Evolutionary conservation across 2,113 vertebrate species (phyloP), one percentile per base, ranked within the genome.

Genomic region (Pseudonaja textilis): DNA sequence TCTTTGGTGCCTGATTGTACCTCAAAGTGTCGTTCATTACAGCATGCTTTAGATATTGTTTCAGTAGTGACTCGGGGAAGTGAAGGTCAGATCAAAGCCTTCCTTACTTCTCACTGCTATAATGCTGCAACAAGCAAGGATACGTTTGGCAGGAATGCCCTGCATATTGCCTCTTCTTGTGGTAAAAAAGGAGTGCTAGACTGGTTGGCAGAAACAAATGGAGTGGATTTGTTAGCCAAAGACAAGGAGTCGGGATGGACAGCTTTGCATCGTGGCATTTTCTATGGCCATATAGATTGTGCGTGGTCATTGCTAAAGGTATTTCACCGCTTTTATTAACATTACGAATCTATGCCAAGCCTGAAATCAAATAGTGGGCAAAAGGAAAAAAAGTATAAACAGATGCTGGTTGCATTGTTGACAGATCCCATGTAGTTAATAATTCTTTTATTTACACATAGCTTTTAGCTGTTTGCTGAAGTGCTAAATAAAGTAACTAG

Each of bases 181-280:
- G 99, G 99, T 59, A 99, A 99, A 95, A 99, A 98, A 94, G 96
- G 96, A 29, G 97, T 99, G 34, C 95, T 99, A 25, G 98, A 99
- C 57, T 99, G 99, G 99, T 97, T 99, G 90, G 97, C 98, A 95
- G 98, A 98, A 93, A 97, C 94, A 92, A 99, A 98, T 97, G 98
- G 97, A 90, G 98, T 98, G 59, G 99, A 99, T 96, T 96, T 98
- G 23, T 95, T 97, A 93, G 96, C 97, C 0, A 99, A 99, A 95
- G 99, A 99, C 96, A 98, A 98, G 94, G 99, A 99, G 89, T 99
- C 99, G 0, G 98, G 99, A 93, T 99, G 99, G 99, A 99, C 99
- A 0, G 98, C 99, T 92, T 96, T 99, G 95, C 99, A 99, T 95
- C 98, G 99, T 96, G 99, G 99, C 88, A 97, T 98, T 93, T 99